A percentile compares a stretch with the other conserved stretches of the same genome.
Conservation (phyloP, 2,888 invertebrate genomes). For the Aleiodes testaceus region DNA sequence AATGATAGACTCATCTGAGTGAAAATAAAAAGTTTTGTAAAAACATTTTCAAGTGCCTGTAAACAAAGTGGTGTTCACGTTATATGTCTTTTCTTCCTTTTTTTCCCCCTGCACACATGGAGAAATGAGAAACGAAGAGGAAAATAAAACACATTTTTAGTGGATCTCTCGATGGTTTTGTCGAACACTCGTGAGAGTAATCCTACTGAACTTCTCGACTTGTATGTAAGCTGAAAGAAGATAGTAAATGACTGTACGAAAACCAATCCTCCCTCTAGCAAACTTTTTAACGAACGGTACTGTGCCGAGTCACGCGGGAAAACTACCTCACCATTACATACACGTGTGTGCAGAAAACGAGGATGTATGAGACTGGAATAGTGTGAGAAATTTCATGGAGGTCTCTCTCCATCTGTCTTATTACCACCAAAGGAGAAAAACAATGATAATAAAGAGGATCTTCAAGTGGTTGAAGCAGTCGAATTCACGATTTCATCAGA, state of each 20-base stretch:
- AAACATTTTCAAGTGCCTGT: conserved; percentile 19
- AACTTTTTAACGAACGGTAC: conserved; percentile 37
- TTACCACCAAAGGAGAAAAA: not conserved
- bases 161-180: conserved; percentile 22
- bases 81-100: not conserved
- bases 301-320: conserved; percentile 25
- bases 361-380: not conserved
- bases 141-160: conserved; percentile 30
- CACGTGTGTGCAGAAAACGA: not conserved
- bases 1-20: conserved; percentile 64
- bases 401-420: not conserved
- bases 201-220: conserved; percentile 31
- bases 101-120: not conserved
- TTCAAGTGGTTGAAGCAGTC: not conserved
- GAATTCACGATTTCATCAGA: not conserved
- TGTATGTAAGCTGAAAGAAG: conserved; percentile 16
- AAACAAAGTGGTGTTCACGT: conserved; percentile 26
- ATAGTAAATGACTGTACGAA: conserved; percentile 19
- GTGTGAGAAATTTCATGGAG: not conserved
- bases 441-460: conserved; percentile 4
- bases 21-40: not conserved
- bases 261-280: not conserved
- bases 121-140: conserved; percentile 11
- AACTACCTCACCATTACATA: conserved; percentile 21
- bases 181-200: conserved; percentile 34